A percentile compares a stretch with the other conserved stretches of the same genome.
Evolutionary conservation across 2,888 invertebrate species (phyloP).

Genomic region (Thyatira batis): DNA sequence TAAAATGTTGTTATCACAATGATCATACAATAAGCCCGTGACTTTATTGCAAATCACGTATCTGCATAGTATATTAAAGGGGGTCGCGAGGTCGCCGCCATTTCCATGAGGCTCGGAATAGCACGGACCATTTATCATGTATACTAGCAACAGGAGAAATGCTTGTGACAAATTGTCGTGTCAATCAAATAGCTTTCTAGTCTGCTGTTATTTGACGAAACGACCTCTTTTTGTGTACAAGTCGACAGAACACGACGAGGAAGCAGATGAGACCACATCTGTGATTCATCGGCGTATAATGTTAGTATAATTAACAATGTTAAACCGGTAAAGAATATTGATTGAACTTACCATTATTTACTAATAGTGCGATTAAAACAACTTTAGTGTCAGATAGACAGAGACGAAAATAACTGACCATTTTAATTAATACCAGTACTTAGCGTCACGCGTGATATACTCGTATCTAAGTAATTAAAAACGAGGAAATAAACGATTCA

Average conservation of each 20-base stretch:
- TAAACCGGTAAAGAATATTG: not conserved
- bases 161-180: conserved; percentile 25
- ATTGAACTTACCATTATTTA: not conserved
- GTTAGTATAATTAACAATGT: not conserved
- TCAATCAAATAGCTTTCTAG: conserved; percentile 31
- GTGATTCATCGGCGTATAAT: not conserved
- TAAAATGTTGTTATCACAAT: not conserved
- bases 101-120: conserved; percentile 8
- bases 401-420: not conserved
- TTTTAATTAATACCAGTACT: not conserved
- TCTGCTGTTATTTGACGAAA: conserved; percentile 4
- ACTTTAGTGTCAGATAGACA: not conserved
- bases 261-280: not conserved
- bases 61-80: not conserved
- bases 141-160: conserved; percentile 9
- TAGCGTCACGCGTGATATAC: not conserved
- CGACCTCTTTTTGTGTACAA: not conserved
- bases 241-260: not conserved
- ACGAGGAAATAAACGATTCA: not conserved
- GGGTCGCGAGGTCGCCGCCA: conserved; percentile 12
- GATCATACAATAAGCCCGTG: not conserved
- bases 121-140: conserved; percentile 4
- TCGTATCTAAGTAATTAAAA: not conserved
- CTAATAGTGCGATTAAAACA: not conserved
- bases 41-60: not conserved